Evolutionary conservation across 2,888 invertebrate species (phyloP), one percentile per base, ranked within the genome.

Genomic region (Tetragonisca angustula): DNA sequence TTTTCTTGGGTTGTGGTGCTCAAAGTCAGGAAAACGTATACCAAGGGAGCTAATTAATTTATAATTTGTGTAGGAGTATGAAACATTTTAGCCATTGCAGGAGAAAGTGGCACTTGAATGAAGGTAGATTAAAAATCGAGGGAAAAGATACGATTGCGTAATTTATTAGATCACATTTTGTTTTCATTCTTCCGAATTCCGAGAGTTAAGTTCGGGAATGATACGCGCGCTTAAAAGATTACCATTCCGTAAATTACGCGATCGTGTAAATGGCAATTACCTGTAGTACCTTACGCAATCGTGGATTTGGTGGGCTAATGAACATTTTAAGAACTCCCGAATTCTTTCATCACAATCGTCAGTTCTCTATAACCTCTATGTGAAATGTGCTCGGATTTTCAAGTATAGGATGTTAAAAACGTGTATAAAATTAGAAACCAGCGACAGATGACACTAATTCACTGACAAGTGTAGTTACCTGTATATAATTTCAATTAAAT

Each of bases 121-220:
- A 43, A 24, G 21, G 17, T 4, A 2, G 2, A 11, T n/a, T 56
- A 19, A 36, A 15, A n/a, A 59, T 36, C 43, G 11, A n/a, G 56
- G 9, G 27, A 21, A 43, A 64, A 64, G 43, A 49, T 49, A 72
- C 49, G 9, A 54, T 79, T 81, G 17, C 68, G 9, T 49, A 80
- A 80, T 67, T 43, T 17, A 50, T 80, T 50, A 49, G 13, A 21
- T 27, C 13, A 15, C 17, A 69, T 24, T 32, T 56, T 15, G 4
- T 21, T 56, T 64, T 74, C 50, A 69, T 74, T 81, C 50, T 74
- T 74, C 56, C n/a, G 21, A 36, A 32, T 65, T 70, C 24, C 17
- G 2, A 9, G 50, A 59, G 21, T 70, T 56, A 69, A 64, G 52
- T 59, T 43, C 5, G 21, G 49, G 27, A 17, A 2, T 4, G 11